Base-by-base conservation (phyloP, 2,113 vertebrate genomes). In the Salvator merianae region DNA sequence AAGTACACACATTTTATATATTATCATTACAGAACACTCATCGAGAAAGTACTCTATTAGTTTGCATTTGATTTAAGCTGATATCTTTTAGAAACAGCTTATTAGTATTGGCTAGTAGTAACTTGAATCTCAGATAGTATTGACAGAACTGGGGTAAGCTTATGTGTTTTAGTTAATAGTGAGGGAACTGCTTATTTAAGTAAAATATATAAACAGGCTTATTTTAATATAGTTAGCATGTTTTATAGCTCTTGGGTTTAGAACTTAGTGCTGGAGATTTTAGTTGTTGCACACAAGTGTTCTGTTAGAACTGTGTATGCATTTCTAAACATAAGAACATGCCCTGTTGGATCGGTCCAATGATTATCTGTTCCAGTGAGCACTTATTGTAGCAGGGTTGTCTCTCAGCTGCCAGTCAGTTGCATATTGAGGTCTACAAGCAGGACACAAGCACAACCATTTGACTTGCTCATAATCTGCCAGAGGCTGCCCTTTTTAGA, bases 21-120 rank as follows among this genome's bases (percentile, higher is more conserved):
- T 86, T 90, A 85, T 75, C 71, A 69, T 79, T 90, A 74, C 34
- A 84, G 78, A 90, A 63, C 73, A 87, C 90, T 62, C 82, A 32
- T 91, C 66, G 89, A 24, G 9, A 14, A 59, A 0, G 0, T 85
- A 79, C 40, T 70, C 7, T 88, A 89, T 88, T 90, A 47, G 69
- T 85, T 74, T 76, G 77, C 89, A 75, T 74, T 86, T 40, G 74
- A 72, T 74, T 62, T 79, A 79, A 55, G 32, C 34, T 88, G 7
- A 1, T 53, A 76, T 0, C 30, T 10, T 77, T 65, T 85, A 90
- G 81, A 55, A 83, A 34, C 30, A 16, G 14, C 5, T 14, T 63
- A 79, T 47, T 66, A 3, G 69, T 83, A 86, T 90, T 93, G 82
- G 84, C 84, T 86, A 40, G 30, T 53, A 66, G 55, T 55, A 84